These are phyloP conservation scores for Melanostoma mellinum DNA, from an alignment of 2,888 invertebrate genomes.

Conservation along the genomic window DNA sequence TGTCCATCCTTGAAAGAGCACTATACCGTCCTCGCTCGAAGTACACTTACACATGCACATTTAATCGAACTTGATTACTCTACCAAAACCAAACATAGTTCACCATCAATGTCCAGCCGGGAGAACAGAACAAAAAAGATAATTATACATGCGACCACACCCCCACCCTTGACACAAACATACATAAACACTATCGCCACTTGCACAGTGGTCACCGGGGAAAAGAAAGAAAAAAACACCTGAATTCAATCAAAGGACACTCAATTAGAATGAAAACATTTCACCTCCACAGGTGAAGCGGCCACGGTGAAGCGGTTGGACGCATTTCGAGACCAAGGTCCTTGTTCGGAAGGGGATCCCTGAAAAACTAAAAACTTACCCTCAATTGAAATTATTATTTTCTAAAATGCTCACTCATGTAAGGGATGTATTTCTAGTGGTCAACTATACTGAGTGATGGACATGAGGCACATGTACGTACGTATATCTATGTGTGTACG, in stretches of 20 bases:
- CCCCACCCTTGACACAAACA: conserved; percentile 50
- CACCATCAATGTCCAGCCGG: conserved; percentile 50
- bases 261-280: conserved; percentile 73
- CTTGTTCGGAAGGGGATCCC: conserved; percentile 34
- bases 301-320: conserved; percentile 6
- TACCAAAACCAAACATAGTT: conserved; percentile 47
- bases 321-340: conserved; percentile 45
- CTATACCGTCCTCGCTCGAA: conserved; percentile 35
- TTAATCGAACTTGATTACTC: conserved; percentile 60
- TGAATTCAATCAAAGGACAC: conserved; percentile 76
- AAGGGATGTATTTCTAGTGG: conserved; percentile 69
- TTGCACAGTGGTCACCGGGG: conserved; percentile 24
- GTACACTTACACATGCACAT: conserved; percentile 34
- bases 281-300: conserved; percentile 73
- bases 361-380: conserved; percentile 60
- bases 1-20: conserved; percentile 65
- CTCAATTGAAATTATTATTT: conserved; percentile 66
- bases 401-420: conserved; percentile 71
- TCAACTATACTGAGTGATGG: conserved; percentile 57
- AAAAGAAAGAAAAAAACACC: conserved; percentile 73
- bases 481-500: conserved; percentile 44
- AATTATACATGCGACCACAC: conserved; percentile 61
- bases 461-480: conserved; percentile 34
- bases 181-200: conserved; percentile 60
- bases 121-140: conserved; percentile 47